A percentile compares a stretch with the other conserved stretches of the same genome.
Conservation (phyloP, 1,140 invertebrate species). For the Heliconius congener region DNA sequence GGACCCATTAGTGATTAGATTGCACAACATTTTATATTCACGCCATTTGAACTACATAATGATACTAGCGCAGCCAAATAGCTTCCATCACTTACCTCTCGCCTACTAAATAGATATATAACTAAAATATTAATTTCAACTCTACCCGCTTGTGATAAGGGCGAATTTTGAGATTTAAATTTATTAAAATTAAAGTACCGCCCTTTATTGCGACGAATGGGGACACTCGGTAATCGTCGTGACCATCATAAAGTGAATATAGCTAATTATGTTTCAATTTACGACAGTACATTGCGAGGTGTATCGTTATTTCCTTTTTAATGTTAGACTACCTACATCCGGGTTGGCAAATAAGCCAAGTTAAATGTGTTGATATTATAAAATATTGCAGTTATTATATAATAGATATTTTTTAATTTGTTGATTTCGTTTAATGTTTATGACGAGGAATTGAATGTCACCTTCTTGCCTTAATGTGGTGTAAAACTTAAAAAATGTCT, state of each 20-base stretch:
- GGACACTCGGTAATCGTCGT: constrained; percentile 2
- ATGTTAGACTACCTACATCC: not conserved
- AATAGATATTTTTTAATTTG: too few relatives aligned
- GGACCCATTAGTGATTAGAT: constrained; percentile 46
- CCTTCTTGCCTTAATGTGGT: too few relatives aligned
- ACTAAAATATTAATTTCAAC: constrained; percentile 25
- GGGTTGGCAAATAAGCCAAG: not conserved
- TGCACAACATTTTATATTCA: constrained; percentile 70
- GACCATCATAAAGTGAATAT: not conserved
- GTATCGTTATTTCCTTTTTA: not conserved
- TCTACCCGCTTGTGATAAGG: constrained; percentile 16
- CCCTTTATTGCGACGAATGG: constrained; percentile 6
- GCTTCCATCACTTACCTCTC: constrained; percentile 56
- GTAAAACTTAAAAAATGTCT: too few relatives aligned
- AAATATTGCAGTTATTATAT: too few relatives aligned
- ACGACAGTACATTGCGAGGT: not conserved
- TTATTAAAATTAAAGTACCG: not conserved
- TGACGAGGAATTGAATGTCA: too few relatives aligned
- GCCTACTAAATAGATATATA: constrained; percentile 24
- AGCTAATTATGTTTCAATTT: not conserved
- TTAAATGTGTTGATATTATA: too few relatives aligned
- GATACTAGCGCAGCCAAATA: constrained; percentile 65
- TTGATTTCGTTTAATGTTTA: too few relatives aligned
- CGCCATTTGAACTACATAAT: constrained; percentile 63
- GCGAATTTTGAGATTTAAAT: not conserved